Evolutionary conservation across 2,113 vertebrate species (phyloP).

Genomic region (Corvus moneduloides): DNA sequence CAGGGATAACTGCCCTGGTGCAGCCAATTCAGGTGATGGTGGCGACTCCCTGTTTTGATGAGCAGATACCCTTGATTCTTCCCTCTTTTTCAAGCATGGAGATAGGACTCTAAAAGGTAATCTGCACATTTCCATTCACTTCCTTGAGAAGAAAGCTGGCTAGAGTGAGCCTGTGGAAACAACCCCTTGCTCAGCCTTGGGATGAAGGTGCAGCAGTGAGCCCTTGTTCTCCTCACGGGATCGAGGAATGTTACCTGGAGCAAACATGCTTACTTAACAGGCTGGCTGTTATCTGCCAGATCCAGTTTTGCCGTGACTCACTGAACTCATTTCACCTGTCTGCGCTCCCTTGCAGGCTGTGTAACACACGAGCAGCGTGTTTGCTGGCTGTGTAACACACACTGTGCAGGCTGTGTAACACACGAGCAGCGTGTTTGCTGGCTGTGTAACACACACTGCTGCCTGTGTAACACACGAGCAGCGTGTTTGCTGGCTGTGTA

Average conservation of each 20-base stretch:
- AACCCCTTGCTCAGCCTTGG: not conserved
- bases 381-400: not conserved
- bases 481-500: not conserved
- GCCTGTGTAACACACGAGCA: not conserved
- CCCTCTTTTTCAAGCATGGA: not conserved
- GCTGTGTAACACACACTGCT: not conserved
- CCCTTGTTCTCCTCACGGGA: not conserved
- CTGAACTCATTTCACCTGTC: not conserved
- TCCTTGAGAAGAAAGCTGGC: not conserved
- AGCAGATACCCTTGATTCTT: not conserved
- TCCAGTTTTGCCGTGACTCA: not conserved
- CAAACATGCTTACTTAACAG: not conserved
- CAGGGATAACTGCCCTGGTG: not conserved
- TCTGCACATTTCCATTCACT: not conserved
- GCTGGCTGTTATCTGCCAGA: not conserved
- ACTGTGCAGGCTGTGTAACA: not conserved
- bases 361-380: not conserved
- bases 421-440: not conserved
- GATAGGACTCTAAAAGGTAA: not conserved
- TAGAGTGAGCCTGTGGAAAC: not conserved
- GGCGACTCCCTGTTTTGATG: not conserved
- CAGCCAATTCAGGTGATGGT: accelerated
- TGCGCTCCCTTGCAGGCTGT: not conserved
- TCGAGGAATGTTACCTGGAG: not conserved
- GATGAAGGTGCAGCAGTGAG: not conserved